A percentile compares a stretch with the other conserved stretches of the same genome.
phyloP scores from a whole-genome alignment of 1,140 invertebrate species.

The Chelonus insularis region DNA sequence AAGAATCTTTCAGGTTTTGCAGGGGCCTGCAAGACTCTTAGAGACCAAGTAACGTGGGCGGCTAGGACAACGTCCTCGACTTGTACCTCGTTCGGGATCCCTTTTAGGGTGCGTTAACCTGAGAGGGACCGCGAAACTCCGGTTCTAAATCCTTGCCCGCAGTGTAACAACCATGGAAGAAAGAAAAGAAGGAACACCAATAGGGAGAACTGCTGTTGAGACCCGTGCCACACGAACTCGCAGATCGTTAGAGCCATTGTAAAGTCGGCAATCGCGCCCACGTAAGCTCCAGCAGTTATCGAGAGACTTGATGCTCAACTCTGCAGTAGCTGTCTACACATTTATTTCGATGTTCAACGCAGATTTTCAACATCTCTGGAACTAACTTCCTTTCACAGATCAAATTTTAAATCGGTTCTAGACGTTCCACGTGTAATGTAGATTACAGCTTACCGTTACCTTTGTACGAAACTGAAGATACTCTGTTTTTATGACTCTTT shows the following conservation, averaged over 20 bases:
- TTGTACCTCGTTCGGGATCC: slow-evolving; percentile 23
- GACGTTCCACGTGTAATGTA: too few species aligned
- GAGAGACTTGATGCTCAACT: slow-evolving; percentile 16
- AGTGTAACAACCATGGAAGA: slow-evolving; percentile 6
- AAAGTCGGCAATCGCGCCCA: slow-evolving; percentile 37
- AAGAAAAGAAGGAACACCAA: slow-evolving; percentile 10
- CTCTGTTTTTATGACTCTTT: too few species aligned
- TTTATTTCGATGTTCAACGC: background rate
- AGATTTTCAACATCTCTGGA: background rate
- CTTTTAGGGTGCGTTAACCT: slow-evolving; percentile 45
- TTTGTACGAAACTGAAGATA: too few species aligned
- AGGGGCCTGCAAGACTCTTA: slow-evolving; percentile 6
- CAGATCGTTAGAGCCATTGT: slow-evolving; percentile 45
- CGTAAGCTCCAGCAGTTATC: slow-evolving; percentile 28
- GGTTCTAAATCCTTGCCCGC: slow-evolving; percentile 32
- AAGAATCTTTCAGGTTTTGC: slow-evolving; percentile 17
- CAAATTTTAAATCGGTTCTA: too few species aligned
- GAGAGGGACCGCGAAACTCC: slow-evolving; percentile 12
- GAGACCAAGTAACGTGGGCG: slow-evolving; percentile 36
- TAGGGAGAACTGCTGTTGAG: slow-evolving; percentile 22
- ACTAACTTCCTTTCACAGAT: too few species aligned
- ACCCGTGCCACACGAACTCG: slow-evolving; percentile 26
- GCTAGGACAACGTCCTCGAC: slow-evolving; percentile 38
- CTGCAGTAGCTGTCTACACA: slow-evolving; percentile 4
- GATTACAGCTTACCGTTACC: too few species aligned